phyloP scores from a whole-genome alignment of 2,888 invertebrate genomes.

The Cryptus armator region DNA sequence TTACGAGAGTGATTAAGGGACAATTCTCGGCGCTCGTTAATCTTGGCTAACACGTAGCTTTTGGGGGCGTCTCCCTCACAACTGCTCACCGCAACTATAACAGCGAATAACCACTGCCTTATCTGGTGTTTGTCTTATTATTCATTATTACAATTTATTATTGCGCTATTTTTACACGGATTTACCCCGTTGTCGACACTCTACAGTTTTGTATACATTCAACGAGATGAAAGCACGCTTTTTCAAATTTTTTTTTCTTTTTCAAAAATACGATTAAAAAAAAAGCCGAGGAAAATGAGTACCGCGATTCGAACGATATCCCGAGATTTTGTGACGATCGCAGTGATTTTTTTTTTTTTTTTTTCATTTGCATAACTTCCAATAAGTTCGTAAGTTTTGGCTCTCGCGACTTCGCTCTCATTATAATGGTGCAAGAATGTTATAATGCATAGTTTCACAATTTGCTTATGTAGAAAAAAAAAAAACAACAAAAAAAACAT shows the following conservation, averaged over 20 bases:
- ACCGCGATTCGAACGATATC: neutral
- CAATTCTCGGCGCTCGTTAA: conserved; percentile 76
- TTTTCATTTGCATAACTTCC: neutral
- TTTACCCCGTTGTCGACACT: conserved; percentile 51
- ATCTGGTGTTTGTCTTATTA: conserved; percentile 85
- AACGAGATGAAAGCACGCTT: conserved; percentile 65
- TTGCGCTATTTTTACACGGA: conserved; percentile 44
- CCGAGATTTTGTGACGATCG: neutral
- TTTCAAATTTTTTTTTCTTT: neutral
- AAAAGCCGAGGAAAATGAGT: neutral
- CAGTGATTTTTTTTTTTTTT: conserved; percentile 1
- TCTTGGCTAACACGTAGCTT: conserved; percentile 85
- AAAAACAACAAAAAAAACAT: neutral
- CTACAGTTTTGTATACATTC: conserved; percentile 42
- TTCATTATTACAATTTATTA: conserved; percentile 76
- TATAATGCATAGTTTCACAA: conserved; percentile 54
- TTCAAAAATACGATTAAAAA: neutral
- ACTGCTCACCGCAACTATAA: conserved; percentile 86
- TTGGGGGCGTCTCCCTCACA: conserved; percentile 84
- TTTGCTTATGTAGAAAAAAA: conserved; percentile 60
- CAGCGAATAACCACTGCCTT: conserved; percentile 85
- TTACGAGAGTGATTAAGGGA: conserved; percentile 61
- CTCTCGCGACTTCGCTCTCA: conserved; percentile 27
- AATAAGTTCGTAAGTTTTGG: conserved; percentile 14
- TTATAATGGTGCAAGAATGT: conserved; percentile 26